Conservation (phyloP, 2,888 invertebrate genomes). For the Ramazzottius varieornatus region DNA sequence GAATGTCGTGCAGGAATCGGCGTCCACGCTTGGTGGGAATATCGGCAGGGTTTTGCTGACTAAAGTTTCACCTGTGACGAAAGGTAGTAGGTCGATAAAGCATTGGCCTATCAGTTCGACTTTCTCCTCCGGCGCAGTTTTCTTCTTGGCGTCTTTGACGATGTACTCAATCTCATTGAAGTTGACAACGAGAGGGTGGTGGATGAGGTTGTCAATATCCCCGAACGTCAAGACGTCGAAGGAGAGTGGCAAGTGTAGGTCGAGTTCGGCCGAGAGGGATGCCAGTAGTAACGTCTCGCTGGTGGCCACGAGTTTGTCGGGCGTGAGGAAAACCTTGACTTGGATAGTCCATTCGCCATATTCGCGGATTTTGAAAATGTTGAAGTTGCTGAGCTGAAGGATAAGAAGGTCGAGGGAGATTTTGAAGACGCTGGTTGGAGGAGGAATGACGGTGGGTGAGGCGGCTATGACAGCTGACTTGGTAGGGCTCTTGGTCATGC, state of each 20-base stretch:
- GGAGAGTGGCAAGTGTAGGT: neutral
- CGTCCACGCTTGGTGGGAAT: neutral
- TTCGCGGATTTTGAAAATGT: neutral
- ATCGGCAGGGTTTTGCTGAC: neutral
- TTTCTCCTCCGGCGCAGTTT: neutral
- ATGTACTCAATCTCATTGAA: neutral
- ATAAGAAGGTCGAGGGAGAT: neutral
- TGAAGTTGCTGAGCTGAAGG: neutral
- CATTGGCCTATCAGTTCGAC: neutral
- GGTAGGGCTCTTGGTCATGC: too few species aligned
- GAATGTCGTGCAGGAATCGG: too few species aligned
- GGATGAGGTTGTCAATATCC: neutral
- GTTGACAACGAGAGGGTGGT: neutral
- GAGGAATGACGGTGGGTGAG: too few species aligned
- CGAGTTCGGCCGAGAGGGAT: neutral
- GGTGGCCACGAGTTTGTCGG: neutral
- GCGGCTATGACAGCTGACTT: too few species aligned
- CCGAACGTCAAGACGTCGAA: neutral
- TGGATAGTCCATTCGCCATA: neutral
- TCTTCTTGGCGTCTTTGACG: neutral
- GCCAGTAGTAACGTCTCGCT: neutral
- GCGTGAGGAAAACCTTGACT: neutral
- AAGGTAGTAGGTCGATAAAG: neutral
- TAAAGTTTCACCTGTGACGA: neutral
- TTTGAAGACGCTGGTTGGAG: too few species aligned